A percentile compares a stretch with the other conserved stretches of the same genome.
phyloP scores from a whole-genome alignment of 2,888 invertebrate species.

The Pelosia muscerda region DNA sequence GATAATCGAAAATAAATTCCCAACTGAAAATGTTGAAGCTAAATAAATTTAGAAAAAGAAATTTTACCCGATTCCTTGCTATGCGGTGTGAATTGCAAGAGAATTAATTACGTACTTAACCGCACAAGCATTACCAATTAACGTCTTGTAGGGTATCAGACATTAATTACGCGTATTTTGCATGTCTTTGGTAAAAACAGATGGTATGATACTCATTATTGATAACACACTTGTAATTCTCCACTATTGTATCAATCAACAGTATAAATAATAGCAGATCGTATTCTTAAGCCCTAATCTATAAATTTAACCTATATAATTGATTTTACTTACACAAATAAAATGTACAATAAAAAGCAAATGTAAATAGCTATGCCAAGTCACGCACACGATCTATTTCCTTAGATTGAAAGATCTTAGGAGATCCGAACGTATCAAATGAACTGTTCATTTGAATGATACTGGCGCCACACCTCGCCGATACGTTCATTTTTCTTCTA shows the following conservation, averaged over 20 bases:
- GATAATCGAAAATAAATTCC: too few species aligned
- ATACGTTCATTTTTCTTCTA: conserved; percentile 7
- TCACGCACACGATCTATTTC: conserved; percentile 14
- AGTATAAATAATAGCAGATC: not conserved
- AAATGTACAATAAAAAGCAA: not conserved
- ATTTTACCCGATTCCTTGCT: too few species aligned
- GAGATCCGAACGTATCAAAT: conserved; percentile 16
- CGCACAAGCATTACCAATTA: too few species aligned
- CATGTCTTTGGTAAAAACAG: not conserved
- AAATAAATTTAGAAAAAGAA: too few species aligned
- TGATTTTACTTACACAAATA: not conserved
- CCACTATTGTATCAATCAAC: too few species aligned
- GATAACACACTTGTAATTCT: too few species aligned
- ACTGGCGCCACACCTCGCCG: not conserved
- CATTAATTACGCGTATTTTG: too few species aligned
- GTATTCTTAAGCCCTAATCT: not conserved
- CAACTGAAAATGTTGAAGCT: too few species aligned
- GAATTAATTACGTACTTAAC: too few species aligned
- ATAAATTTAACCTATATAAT: not conserved
- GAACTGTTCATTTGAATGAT: conserved; percentile 16
- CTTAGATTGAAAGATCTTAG: conserved; percentile 18
- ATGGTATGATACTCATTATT: too few species aligned
- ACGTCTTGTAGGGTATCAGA: too few species aligned
- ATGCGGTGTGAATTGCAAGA: too few species aligned
- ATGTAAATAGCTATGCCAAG: not conserved